phyloP scores from a whole-genome alignment of 2,113 vertebrate species.

The Sorex fumeus region DNA sequence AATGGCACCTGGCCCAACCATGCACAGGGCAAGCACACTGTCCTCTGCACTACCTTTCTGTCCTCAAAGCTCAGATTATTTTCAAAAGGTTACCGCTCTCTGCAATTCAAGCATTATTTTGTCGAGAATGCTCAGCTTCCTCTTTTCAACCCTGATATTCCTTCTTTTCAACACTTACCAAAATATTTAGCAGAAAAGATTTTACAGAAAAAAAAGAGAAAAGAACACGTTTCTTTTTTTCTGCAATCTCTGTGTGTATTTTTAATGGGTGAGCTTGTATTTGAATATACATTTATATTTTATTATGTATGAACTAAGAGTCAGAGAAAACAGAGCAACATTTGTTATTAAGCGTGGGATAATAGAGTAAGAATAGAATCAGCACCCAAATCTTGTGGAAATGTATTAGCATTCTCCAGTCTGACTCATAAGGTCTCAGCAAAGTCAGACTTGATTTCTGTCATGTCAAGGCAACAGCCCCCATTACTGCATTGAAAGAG shows the following conservation, averaged over 20 bases:
- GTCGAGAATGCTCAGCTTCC: not conserved
- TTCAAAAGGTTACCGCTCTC: not conserved
- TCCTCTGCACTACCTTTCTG: too few species aligned
- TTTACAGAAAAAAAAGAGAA: too few species aligned
- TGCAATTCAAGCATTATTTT: not conserved
- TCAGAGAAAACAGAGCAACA: not conserved
- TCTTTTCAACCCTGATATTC: not conserved
- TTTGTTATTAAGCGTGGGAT: not conserved
- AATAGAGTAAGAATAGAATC: not conserved
- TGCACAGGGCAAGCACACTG: too few species aligned
- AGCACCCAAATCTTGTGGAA: not conserved
- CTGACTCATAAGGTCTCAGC: slow-evolving; percentile 41
- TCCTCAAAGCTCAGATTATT: not conserved
- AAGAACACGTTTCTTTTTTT: not conserved
- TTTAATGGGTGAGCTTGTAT: too few species aligned
- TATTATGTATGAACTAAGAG: slow-evolving; percentile 45
- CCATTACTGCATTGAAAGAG: not conserved
- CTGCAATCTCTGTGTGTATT: not conserved
- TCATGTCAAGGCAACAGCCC: slow-evolving; percentile 28
- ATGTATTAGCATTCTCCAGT: slow-evolving; percentile 33
- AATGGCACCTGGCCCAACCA: too few species aligned
- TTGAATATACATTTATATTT: not conserved
- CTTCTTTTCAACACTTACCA: not conserved
- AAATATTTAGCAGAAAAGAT: not conserved
- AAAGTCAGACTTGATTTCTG: slow-evolving; percentile 25